phyloP scores from a whole-genome alignment of 2,797 vertebrate species.

The Cyclopterus lumpus region DNA sequence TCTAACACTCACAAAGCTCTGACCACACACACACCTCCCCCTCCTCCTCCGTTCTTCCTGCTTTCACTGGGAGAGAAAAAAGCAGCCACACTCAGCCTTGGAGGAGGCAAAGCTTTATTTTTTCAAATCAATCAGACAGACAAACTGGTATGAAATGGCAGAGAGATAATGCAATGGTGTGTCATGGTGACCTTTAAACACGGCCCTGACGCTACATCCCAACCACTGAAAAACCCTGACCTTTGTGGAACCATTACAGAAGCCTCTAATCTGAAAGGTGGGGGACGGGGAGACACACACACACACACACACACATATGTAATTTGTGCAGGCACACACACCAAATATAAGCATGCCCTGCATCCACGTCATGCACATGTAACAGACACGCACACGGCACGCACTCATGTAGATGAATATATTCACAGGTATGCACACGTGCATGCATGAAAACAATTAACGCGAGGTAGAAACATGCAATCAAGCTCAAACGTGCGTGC shows the following conservation, averaged over 20 bases:
- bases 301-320: constrained; percentile 32
- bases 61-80: constrained; percentile 32
- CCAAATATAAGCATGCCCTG: constrained; percentile 14
- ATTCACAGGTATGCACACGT: not conserved
- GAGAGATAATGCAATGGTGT: constrained; percentile 80
- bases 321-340: no score
- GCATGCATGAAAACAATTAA: constrained; percentile 21
- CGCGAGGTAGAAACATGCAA: constrained; percentile 4
- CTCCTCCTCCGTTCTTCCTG: not conserved
- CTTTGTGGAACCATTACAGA: constrained; percentile 86
- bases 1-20: constrained; percentile 35
- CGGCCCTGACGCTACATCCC: constrained; percentile 69
- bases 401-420: constrained; percentile 5
- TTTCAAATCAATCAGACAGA: constrained; percentile 80
- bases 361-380: constrained; percentile 2
- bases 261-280: constrained; percentile 80
- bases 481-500: not conserved
- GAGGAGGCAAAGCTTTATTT: constrained; percentile 71
- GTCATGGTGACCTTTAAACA: constrained; percentile 82
- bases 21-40: not conserved
- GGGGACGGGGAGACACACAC: constrained; percentile 42
- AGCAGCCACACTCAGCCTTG: constrained; percentile 34
- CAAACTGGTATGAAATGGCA: constrained; percentile 83
- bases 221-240: constrained; percentile 79
- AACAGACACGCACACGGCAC: constrained; percentile 11